Base-by-base conservation (phyloP, 2,888 invertebrate species). In the Encarsia formosa region DNA sequence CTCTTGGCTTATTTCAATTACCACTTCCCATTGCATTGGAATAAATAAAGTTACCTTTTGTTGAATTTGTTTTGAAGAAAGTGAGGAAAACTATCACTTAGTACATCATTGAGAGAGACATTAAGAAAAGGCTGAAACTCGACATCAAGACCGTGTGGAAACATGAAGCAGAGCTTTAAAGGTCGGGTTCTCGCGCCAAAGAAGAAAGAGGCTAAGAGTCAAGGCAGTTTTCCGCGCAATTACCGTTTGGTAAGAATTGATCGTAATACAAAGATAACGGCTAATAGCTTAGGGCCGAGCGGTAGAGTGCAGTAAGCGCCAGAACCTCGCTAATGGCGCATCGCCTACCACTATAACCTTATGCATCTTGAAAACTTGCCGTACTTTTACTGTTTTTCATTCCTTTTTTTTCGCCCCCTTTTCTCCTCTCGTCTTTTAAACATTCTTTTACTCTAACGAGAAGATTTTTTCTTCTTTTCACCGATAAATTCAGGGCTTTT, bases 251-350 rank as follows among this genome's bases (percentile, higher is more conserved):
- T 57, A 58, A 58, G 59, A 66, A 65, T 65, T 61, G 64, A 65
- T 67, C 63, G 63, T 62, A 62, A 64, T 63, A 62, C 62, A 59
- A 61, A 62, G 66, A 67, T 63, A 68, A 67, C 63, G 52, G 61
- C 60, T 63, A 61, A 66, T 62, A 65, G 64, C 63, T 61, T n/a
- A n/a, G n/a, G 15, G 22, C 16, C 2, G 31, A 20, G 37, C 19
- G 13, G 29, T 22, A n/a, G n/a, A n/a, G n/a, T n/a, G n/a, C 29
- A 11, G 16, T 15, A 18, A 5, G 34, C 6, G 34, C n/a, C 31
- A 16, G 53, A 42, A 52, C 43, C 53, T 49, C 52, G 57, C 57
- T 59, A 59, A 58, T 52, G 57, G 57, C 54, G 56, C 52, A 49
- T 62, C 54, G 57, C 40, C 24, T 38, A n/a, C 23, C 53, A 18